Evolutionary conservation across 1,140 invertebrate species (phyloP).

Genomic region (Brachionus paranguensis): DNA sequence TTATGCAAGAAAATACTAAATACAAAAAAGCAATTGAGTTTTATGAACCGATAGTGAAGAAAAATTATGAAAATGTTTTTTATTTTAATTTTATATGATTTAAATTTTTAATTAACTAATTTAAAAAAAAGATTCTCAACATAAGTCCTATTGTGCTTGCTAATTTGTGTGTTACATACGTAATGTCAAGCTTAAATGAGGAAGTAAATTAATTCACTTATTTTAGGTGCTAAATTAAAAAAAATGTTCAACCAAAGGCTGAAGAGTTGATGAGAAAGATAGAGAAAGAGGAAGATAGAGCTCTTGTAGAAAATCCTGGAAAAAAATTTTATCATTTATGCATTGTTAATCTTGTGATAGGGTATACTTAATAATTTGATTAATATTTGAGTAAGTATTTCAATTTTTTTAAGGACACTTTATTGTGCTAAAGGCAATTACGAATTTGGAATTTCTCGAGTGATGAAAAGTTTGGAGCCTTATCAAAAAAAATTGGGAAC

Average conservation of each 20-base stretch:
- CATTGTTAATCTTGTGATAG: conserved; percentile 97
- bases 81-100: neutral
- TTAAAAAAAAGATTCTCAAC: conserved; percentile 59
- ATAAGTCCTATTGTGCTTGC: conserved; percentile 93
- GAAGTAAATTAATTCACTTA: conserved; percentile 60
- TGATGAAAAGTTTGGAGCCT: conserved; percentile 91
- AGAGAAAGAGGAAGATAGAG: conserved; percentile 90
- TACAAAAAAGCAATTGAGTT: conserved; percentile 78
- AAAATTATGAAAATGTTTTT: conserved; percentile 78
- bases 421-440: conserved; percentile 99
- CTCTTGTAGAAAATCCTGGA: conserved; percentile 80
- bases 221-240: neutral
- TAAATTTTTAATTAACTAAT: neutral
- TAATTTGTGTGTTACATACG: conserved; percentile 96
- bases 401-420: conserved; percentile 63
- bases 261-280: conserved; percentile 98
- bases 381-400: neutral
- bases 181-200: conserved; percentile 97
- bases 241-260: conserved; percentile 57
- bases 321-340: conserved; percentile 93
- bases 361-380: conserved; percentile 54
- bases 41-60: conserved; percentile 95
- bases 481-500: conserved; percentile 89
- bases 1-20: conserved; percentile 92
- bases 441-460: conserved; percentile 94